Evolutionary conservation across 2,113 vertebrate species (phyloP).

Genomic region (Apeltes quadracus): DNA sequence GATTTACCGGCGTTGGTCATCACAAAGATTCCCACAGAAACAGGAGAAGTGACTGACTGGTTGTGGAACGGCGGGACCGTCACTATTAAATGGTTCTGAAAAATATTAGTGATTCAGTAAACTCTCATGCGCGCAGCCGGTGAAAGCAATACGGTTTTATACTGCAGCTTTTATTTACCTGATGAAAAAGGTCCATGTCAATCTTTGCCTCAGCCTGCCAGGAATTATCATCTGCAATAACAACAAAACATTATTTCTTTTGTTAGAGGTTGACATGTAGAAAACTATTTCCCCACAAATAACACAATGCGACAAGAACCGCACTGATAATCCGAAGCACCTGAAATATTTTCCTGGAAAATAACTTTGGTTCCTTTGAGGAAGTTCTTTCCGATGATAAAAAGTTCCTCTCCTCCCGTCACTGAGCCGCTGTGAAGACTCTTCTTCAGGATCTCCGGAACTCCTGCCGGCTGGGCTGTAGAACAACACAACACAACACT

Average conservation of each 20-base stretch:
- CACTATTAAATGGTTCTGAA: slow-evolving; percentile 97
- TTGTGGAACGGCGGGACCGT: slow-evolving; percentile 95
- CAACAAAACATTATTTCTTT: slow-evolving; percentile 27
- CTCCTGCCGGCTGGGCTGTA: slow-evolving; percentile 95
- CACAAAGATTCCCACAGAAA: slow-evolving; percentile 93
- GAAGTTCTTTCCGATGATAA: slow-evolving; percentile 99
- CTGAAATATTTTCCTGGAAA: slow-evolving; percentile 93
- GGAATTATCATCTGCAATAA: slow-evolving; percentile 90
- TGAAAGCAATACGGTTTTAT: neutral
- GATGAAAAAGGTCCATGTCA: slow-evolving; percentile 99
- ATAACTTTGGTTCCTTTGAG: slow-evolving; percentile 99
- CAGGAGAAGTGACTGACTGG: slow-evolving; percentile 88
- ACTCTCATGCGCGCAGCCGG: neutral
- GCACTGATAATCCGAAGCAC: slow-evolving; percentile 37
- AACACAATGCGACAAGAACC: neutral
- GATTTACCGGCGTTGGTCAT: slow-evolving; percentile 97
- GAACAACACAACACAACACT: slow-evolving; percentile 24
- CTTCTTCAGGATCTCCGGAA: slow-evolving; percentile 98
- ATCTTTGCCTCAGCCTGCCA: slow-evolving; percentile 99
- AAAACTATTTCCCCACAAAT: neutral
- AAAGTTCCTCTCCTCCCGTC: slow-evolving; percentile 96
- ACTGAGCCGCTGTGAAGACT: slow-evolving; percentile 94
- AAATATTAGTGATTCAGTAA: slow-evolving; percentile 23
- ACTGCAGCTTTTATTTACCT: slow-evolving; percentile 80
- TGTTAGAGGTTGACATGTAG: neutral